Percentiles rank a stretch among this genome's conserved stretches.
phyloP scores from a whole-genome alignment of 2,888 invertebrate genomes.

The Dioctria linearis region DNA sequence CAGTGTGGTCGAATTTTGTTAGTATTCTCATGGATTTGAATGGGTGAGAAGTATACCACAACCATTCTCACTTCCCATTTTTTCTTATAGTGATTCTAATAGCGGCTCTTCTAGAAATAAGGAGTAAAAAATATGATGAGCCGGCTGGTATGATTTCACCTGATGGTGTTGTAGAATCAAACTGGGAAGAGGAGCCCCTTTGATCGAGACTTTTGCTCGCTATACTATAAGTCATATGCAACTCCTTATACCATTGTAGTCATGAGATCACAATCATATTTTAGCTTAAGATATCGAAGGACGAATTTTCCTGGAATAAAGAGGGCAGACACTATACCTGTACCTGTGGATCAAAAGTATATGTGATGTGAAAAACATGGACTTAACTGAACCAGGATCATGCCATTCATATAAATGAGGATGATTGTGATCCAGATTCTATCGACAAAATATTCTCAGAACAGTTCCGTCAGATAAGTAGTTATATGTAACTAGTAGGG shows the following conservation, averaged over 20 bases:
- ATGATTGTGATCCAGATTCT: slow-evolving; percentile 43
- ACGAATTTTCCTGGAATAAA: not conserved
- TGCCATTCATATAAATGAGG: slow-evolving; percentile 37
- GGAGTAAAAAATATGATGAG: too few species aligned
- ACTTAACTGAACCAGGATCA: not conserved
- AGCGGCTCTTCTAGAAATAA: too few species aligned
- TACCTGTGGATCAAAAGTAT: not conserved
- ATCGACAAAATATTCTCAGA: slow-evolving; percentile 43
- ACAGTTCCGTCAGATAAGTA: slow-evolving; percentile 34
- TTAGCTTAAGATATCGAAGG: slow-evolving; percentile 11
- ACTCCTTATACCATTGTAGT: too few species aligned
- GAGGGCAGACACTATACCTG: not conserved
- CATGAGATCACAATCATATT: slow-evolving; percentile 7
- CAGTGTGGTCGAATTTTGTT: not conserved
- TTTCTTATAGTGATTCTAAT: too few species aligned
- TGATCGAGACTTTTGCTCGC: too few species aligned
- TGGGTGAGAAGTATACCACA: slow-evolving; percentile 5
- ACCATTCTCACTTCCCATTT: not conserved
- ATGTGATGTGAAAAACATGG: not conserved
- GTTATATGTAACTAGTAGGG: slow-evolving; percentile 19
- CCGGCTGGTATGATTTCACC: too few species aligned
- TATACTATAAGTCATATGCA: too few species aligned
- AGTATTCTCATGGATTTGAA: slow-evolving; percentile 1
- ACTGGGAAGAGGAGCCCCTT: too few species aligned
- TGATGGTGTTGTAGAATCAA: too few species aligned